Evolutionary conservation across 1,140 invertebrate genomes (phyloP), one percentile per base, ranked within the genome.

Genomic region (Nasonia longicornis): DNA sequence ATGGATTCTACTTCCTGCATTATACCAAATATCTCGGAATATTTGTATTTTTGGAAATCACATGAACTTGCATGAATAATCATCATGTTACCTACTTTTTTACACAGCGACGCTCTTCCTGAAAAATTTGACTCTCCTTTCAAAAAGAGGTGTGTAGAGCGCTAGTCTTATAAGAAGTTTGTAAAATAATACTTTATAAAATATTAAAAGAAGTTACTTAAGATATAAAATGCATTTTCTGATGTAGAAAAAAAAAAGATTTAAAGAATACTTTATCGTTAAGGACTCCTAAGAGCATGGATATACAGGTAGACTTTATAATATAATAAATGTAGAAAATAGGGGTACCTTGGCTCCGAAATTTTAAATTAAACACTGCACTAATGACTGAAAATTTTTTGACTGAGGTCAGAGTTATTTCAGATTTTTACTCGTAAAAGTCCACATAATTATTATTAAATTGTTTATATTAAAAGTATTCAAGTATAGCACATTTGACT

Each of bases 91-190:
- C 26, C 64, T 67, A 74, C 2, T 38, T 79, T 82, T 82, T 82
- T 77, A 72, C 63, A 69, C 14, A 48, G 42, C 48, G 6, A 31
- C 31, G 26, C 72, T 74, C 63, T 66, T 74, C 26, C 63, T 67
- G 22, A 38, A 22, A 81, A 70, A 70, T 48, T 69, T 70, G 38
- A 76, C 35, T 58, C 35, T 58, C 11, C 22, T 29, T 29, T 77
- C 20, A 26, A 81, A n/a, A 12, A 14, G 14, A 67, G 22, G 16
- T 66, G 12, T 73, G 14, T 80, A 73, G 38, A 42, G 45, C 22
- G 67, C 73, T 81, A 81, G 48, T 77, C 80, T 71, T 76, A 52
- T 52, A 81, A 77, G 26, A 80, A 67, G 58, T 75, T 35, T 70
- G 66, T 70, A 64, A 74, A 80, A 66, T 48, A 74, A 29, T 26